These are phyloP conservation scores for Cavia aperea DNA, from an alignment of 2,113 vertebrate genomes.

Conservation along the genomic window DNA sequence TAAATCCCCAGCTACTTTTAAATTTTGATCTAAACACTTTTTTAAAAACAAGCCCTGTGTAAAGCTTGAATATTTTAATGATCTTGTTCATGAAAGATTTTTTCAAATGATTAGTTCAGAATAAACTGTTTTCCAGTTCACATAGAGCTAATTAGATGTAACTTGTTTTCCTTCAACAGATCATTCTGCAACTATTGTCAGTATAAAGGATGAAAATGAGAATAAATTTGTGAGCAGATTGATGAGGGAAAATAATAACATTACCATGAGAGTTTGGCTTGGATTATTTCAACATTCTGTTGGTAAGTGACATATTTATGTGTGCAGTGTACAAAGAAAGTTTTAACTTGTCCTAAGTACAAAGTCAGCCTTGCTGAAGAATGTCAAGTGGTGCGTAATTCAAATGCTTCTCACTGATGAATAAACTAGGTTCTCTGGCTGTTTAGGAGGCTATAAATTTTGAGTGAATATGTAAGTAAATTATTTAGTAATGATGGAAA, in stretches of 20 bases:
- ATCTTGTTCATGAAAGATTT: constrained; percentile 5
- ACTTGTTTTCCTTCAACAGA: constrained; percentile 74
- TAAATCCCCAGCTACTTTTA: neutral
- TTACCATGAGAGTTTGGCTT: constrained; percentile 90
- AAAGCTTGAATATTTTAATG: constrained; percentile 33
- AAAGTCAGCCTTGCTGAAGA: neutral
- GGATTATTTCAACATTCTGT: constrained; percentile 72
- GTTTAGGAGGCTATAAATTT: constrained; percentile 8
- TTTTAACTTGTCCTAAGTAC: neutral
- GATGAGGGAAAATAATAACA: constrained; percentile 80
- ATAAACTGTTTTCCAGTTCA: neutral
- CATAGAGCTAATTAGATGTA: constrained; percentile 13
- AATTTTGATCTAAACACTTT: neutral
- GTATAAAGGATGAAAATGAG: constrained; percentile 85
- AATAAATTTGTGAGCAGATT: constrained; percentile 87
- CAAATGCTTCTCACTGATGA: neutral
- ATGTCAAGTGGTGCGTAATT: neutral
- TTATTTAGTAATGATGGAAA: constrained; percentile 23
- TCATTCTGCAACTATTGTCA: constrained; percentile 81
- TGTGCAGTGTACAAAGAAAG: neutral
- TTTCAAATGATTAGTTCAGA: constrained; percentile 14
- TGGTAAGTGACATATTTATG: constrained; percentile 73
- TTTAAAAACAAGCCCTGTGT: neutral
- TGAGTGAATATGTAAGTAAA: neutral
- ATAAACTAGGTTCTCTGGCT: neutral